phyloP scores from a whole-genome alignment of 1,140 invertebrate species.

The Nymphalis io region DNA sequence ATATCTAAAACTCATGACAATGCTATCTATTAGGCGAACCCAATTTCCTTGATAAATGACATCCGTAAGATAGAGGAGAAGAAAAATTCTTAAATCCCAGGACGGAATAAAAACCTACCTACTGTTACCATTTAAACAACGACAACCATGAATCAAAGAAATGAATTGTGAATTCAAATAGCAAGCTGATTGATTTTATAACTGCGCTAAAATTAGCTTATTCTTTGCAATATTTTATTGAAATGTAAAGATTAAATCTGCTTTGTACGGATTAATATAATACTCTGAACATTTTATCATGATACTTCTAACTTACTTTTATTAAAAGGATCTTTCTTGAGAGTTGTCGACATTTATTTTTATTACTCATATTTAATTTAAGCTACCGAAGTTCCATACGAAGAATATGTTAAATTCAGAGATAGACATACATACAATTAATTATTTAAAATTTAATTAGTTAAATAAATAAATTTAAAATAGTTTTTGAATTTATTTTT shows the following conservation, averaged over 20 bases:
- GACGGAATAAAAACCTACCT: conserved; percentile 49
- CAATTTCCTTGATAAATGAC: conserved; percentile 58
- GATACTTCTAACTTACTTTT: too few relatives aligned
- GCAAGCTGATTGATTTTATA: conserved; percentile 36
- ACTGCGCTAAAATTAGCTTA: conserved; percentile 39
- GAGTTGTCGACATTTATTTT: too few relatives aligned
- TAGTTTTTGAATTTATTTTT: background rate
- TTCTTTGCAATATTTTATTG: background rate
- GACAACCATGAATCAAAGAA: conserved; percentile 59
- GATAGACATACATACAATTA: too few relatives aligned
- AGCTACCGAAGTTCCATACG: too few relatives aligned
- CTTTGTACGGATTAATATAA: background rate
- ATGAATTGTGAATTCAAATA: conserved; percentile 49
- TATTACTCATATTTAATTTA: too few relatives aligned
- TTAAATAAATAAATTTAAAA: too few relatives aligned
- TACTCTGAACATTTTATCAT: too few relatives aligned
- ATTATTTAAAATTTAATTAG: too few relatives aligned
- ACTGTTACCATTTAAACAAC: conserved; percentile 59
- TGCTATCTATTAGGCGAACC: conserved; percentile 47
- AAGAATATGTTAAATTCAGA: too few relatives aligned
- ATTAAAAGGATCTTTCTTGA: too few relatives aligned
- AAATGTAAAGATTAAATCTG: background rate
- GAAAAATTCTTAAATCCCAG: conserved; percentile 53
- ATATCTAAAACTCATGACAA: conserved; percentile 33
- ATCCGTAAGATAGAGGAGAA: conserved; percentile 48